Conservation (phyloP, 1,140 invertebrate species). For the Choristoneura fumiferana region DNA sequence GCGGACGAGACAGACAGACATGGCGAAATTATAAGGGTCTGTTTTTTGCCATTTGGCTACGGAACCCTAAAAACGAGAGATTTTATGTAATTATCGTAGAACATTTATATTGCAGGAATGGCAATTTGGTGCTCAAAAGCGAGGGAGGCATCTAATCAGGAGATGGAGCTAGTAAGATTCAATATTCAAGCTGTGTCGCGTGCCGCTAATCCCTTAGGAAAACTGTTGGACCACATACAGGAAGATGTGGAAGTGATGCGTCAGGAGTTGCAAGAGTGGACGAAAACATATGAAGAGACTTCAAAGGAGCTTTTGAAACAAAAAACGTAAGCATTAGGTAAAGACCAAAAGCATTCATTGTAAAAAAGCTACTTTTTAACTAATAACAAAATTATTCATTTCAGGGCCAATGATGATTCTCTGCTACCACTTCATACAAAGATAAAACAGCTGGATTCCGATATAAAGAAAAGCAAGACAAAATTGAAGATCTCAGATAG, state of each 20-base stretch:
- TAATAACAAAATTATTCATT: too few species aligned
- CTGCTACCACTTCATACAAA: constrained; percentile 52
- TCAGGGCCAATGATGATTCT: constrained; percentile 53
- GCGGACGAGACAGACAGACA: too few species aligned
- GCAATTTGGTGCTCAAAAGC: constrained; percentile 81
- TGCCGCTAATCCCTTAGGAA: constrained; percentile 92
- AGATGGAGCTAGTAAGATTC: constrained; percentile 90
- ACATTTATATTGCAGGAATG: constrained; percentile 78
- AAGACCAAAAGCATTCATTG: too few species aligned
- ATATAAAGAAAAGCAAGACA: constrained; percentile 61
- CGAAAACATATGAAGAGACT: constrained; percentile 85
- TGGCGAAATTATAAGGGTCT: too few species aligned
- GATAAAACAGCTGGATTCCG: constrained; percentile 54
- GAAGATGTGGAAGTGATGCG: constrained; percentile 98
- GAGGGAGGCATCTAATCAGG: constrained; percentile 85
- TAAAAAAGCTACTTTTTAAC: too few species aligned
- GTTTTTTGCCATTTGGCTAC: too few species aligned
- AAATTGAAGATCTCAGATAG: constrained; percentile 65
- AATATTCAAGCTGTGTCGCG: constrained; percentile 93
- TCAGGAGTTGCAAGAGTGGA: constrained; percentile 92
- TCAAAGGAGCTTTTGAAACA: constrained; percentile 84
- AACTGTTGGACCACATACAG: constrained; percentile 94
- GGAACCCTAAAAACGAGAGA: too few species aligned
- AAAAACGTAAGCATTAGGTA: constrained; percentile 86
- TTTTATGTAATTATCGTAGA: too few species aligned